These are phyloP conservation scores for Aphelinus atriplicis DNA, from an alignment of 1,140 invertebrate genomes.

Conservation along the genomic window DNA sequence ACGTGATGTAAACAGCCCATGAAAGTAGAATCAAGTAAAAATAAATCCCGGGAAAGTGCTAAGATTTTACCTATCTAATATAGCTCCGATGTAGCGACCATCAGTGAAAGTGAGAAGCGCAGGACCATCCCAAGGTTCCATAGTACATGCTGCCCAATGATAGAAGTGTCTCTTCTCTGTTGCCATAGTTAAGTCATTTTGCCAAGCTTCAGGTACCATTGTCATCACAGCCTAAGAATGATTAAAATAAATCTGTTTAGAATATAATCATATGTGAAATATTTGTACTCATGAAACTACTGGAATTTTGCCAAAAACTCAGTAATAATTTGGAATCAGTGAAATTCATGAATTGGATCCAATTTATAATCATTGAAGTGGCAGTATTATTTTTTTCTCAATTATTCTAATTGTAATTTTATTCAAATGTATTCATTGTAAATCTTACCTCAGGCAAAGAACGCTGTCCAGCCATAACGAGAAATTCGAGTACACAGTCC, in stretches of 20 bases:
- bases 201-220: slow-evolving; percentile 99
- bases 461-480: slow-evolving; percentile 90
- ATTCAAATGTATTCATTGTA: no score
- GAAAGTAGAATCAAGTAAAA: slow-evolving; percentile 47
- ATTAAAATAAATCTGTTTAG: no score
- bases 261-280: no score
- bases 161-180: slow-evolving; percentile 95
- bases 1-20: slow-evolving; percentile 39
- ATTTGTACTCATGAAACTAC: no score
- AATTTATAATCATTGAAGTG: slow-evolving; percentile 50
- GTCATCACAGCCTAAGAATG: slow-evolving; percentile 89
- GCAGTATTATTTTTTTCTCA: no score
- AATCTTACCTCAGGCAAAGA: slow-evolving; percentile 83
- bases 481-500: slow-evolving; percentile 97
- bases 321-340: slow-evolving; percentile 25
- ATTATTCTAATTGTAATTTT: no score
- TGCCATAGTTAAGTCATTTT: slow-evolving; percentile 93
- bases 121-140: slow-evolving; percentile 99
- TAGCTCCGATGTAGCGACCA: slow-evolving; percentile 95
- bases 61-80: slow-evolving; percentile 75
- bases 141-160: slow-evolving; percentile 94
- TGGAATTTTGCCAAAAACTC: neutral
- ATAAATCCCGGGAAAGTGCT: slow-evolving; percentile 34
- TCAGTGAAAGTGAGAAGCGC: slow-evolving; percentile 97
- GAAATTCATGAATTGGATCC: slow-evolving; percentile 57